A percentile compares a stretch with the other conserved stretches of the same genome.
Conservation (phyloP, 1,140 invertebrate species). For the Panagrolaimus sp. region DNA sequence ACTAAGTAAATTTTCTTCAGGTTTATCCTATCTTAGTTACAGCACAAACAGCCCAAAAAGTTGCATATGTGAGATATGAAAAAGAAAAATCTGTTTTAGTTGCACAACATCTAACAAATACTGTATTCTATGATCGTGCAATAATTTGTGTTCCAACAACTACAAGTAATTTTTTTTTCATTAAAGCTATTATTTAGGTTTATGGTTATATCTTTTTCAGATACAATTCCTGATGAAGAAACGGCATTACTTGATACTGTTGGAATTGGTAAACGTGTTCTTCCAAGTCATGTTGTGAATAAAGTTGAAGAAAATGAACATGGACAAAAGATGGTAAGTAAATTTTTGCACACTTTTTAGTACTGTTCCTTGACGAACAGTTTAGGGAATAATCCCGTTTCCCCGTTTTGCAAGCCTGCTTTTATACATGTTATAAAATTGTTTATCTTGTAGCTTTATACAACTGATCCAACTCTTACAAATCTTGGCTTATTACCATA, state of each 20-base stretch:
- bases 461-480: slow-evolving; percentile 80
- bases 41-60: slow-evolving; percentile 66
- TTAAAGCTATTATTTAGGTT: too few relatives aligned
- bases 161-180: slow-evolving; percentile 62
- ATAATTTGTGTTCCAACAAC: slow-evolving; percentile 85
- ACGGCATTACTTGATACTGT: slow-evolving; percentile 82
- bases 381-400: too few relatives aligned
- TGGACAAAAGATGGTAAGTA: slow-evolving; percentile 52
- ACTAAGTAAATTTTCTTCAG: slow-evolving; percentile 42
- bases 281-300: slow-evolving; percentile 74
- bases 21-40: slow-evolving; percentile 48
- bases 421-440: too few relatives aligned
- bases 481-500: slow-evolving; percentile 80
- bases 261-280: slow-evolving; percentile 72
- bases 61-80: slow-evolving; percentile 93
- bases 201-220: slow-evolving; percentile 59
- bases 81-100: slow-evolving; percentile 78
- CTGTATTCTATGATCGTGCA: slow-evolving; percentile 94
- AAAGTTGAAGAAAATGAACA: slow-evolving; percentile 60
- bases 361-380: too few relatives aligned
- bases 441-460: slow-evolving; percentile 70
- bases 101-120: slow-evolving; percentile 94
- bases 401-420: too few relatives aligned
- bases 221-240: slow-evolving; percentile 88
- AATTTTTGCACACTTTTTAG: too few relatives aligned